These are phyloP conservation scores for Syritta pipiens DNA, from an alignment of 2,888 invertebrate species.

Conservation along the genomic window DNA sequence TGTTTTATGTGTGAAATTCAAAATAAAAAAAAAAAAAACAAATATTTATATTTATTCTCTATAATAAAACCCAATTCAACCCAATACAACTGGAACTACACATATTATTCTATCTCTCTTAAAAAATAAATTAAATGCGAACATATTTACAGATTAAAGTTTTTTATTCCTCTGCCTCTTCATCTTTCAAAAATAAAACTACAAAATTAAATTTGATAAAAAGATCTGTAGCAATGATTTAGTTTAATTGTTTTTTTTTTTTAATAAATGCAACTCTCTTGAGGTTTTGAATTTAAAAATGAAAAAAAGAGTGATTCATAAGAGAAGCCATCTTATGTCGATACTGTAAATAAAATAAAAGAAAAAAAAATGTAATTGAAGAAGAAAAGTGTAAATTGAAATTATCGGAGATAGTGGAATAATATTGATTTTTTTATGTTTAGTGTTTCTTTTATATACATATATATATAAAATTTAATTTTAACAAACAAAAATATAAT, in stretches of 20 bases:
- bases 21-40: conserved; percentile 9
- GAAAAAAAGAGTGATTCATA: too few species aligned
- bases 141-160: background rate
- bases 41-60: conserved; percentile 42
- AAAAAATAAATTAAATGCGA: background rate
- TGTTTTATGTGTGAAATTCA: conserved; percentile 15
- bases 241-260: conserved; percentile 29
- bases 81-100: background rate
- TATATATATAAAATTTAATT: conserved; percentile 39
- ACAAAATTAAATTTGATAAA: conserved; percentile 8
- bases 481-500: conserved; percentile 3
- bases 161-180: too few species aligned
- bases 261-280: conserved; percentile 21
- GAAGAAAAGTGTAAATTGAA: conserved; percentile 54
- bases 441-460: conserved; percentile 43
- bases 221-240: conserved; percentile 27
- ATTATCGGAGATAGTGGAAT: conserved; percentile 67
- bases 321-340: conserved; percentile 14
- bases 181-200: too few species aligned
- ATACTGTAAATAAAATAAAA: conserved; percentile 51
- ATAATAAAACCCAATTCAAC: background rate
- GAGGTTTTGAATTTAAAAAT: conserved; percentile 30
- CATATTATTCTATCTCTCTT: conserved; percentile 1
- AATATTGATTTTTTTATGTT: conserved; percentile 60
- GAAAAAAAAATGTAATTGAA: conserved; percentile 7